Evolutionary conservation across 2,113 vertebrate genomes (phyloP), one percentile per base, ranked within the genome.

Genomic region (Bambusicola thoracicus): DNA sequence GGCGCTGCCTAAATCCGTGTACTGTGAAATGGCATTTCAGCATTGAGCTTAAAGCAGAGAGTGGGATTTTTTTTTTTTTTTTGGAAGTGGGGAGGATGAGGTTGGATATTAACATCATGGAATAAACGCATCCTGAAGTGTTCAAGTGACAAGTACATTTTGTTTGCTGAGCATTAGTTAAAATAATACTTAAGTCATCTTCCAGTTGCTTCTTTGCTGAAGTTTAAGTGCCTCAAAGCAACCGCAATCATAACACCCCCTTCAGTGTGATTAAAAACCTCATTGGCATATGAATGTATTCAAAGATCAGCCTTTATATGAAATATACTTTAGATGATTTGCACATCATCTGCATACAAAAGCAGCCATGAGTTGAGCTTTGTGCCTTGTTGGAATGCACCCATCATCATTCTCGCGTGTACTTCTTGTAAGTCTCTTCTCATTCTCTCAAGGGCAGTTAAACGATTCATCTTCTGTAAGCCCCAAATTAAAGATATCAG

Each of bases 21-120:
- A 96, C 82, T 91, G 96, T 95, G 95, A 96, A 97, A 96, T 97
- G 91, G 87, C 94, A 94, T 96, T 97, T 97, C 96, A 93, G 95
- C 86, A 96, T 40, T 90, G 91, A 97, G 81, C 62, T 66, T 81
- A 32, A 83, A 93, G 78, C 9, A 89, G 49, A 89, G 53, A 41
- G 76, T 29, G 62, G 66, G 0, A 0, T 18, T 68, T 30, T 87
- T 66, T 22, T 30, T 18, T 66, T 44, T n/a, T 65, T 44, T 44
- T 44, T 46, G 15, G 24, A 53, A 20, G 43, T 19, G 25, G 36
- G 69, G 36, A 48, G 61, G 59, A 87, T 46, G 24, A 87, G 63
- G 85, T 63, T 80, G 74, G 63, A 80, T 61, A 77, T 66, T 91
- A 96, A 95, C 36, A 80, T 34, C 89, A 80, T 19, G 24, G 83